phyloP scores from a whole-genome alignment of 1,140 invertebrate genomes.

The Zaprionus taronus region DNA sequence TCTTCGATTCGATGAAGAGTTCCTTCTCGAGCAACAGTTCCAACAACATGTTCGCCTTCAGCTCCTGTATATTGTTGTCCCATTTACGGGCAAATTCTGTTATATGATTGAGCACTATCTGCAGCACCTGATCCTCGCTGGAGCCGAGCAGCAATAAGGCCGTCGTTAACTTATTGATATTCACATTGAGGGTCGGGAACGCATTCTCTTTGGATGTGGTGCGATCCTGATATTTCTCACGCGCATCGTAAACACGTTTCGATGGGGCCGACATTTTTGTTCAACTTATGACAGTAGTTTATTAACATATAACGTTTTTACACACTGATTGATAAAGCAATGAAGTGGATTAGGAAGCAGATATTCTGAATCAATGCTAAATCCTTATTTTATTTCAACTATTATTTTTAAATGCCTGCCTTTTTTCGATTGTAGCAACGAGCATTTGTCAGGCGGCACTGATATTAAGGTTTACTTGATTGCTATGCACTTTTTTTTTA shows the following conservation, averaged over 20 bases:
- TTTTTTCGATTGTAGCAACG: neutral
- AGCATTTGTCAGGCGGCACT: constrained; percentile 10
- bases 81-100: constrained; percentile 66
- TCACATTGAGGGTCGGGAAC: constrained; percentile 58
- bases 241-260: constrained; percentile 66
- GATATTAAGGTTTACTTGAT: neutral
- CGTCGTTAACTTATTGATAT: constrained; percentile 58
- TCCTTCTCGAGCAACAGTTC: constrained; percentile 61
- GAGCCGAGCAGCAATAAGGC: constrained; percentile 66
- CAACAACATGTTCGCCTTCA: constrained; percentile 53
- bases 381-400: neutral
- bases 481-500: neutral
- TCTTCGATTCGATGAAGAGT: constrained; percentile 54
- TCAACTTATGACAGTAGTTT: constrained; percentile 6
- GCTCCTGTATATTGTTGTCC: constrained; percentile 59
- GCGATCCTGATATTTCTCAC: constrained; percentile 63
- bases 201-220: constrained; percentile 54
- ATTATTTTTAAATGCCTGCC: neutral
- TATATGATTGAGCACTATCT: constrained; percentile 64
- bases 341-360: no score
- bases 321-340: constrained; percentile 10
- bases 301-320: constrained; percentile 2
- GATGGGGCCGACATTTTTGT: constrained; percentile 55
- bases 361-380: neutral
- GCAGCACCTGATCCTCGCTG: constrained; percentile 61